Conservation (phyloP, 1,140 invertebrate genomes). For the Chrysopa pallens region DNA sequence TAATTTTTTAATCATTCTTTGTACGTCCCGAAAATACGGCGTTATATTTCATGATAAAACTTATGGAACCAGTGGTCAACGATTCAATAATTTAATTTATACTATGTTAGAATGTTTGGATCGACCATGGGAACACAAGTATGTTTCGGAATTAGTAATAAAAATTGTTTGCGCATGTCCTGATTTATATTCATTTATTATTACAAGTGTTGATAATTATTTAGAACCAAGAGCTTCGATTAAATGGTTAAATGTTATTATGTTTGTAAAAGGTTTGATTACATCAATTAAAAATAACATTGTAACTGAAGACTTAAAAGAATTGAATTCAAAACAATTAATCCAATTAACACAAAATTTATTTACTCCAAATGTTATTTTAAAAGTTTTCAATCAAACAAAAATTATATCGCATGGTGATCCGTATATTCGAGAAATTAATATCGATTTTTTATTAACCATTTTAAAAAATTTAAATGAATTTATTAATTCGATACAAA, state of each 20-base stretch:
- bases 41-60: conserved; percentile 42
- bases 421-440: too few relatives aligned
- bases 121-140: conserved; percentile 42
- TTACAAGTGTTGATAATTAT: conserved; percentile 33
- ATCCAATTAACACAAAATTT: neutral
- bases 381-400: neutral
- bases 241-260: conserved; percentile 30
- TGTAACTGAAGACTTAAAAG: neutral
- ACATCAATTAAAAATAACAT: neutral
- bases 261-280: conserved; percentile 9
- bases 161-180: conserved; percentile 48
- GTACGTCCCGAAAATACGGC: conserved; percentile 50
- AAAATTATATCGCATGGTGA: too few relatives aligned
- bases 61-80: conserved; percentile 32
- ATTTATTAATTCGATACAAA: too few relatives aligned
- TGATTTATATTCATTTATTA: conserved; percentile 45
- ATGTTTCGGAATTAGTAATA: conserved; percentile 40
- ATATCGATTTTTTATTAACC: too few relatives aligned
- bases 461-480: too few relatives aligned
- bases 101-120: conserved; percentile 40
- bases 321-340: neutral
- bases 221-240: conserved; percentile 35
- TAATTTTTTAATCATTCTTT: conserved; percentile 42
- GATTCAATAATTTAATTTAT: conserved; percentile 42
- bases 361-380: neutral